A percentile compares a stretch with the other conserved stretches of the same genome.
Conservation (phyloP, 23 tunicate genomes). For the Corella eumyota region DNA sequence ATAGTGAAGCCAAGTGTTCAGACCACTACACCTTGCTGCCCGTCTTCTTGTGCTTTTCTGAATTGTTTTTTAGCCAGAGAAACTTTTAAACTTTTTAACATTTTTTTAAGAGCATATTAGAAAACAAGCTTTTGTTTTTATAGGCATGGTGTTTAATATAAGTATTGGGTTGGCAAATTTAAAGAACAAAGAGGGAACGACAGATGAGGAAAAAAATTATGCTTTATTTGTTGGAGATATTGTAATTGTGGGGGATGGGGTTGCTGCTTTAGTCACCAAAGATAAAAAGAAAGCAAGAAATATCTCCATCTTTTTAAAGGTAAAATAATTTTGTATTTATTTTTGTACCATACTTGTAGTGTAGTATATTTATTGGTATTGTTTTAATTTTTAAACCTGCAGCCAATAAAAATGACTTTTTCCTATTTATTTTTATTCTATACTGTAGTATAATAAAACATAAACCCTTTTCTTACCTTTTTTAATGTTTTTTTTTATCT, state of each 20-base stretch:
- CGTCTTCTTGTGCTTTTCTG: too few species aligned
- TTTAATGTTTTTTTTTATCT: too few species aligned
- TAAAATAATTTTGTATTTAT: background rate
- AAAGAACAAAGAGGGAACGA: conserved; percentile 39
- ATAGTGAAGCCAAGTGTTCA: too few species aligned
- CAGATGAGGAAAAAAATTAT: conserved; percentile 46
- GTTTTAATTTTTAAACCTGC: too few species aligned
- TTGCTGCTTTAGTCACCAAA: conserved; percentile 36
- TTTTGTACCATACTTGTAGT: background rate
- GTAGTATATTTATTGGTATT: background rate
- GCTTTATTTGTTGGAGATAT: conserved; percentile 92
- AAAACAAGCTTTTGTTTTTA: too few species aligned
- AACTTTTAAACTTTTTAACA: too few species aligned
- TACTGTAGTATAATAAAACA: background rate
- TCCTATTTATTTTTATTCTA: background rate
- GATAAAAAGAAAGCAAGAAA: conserved; percentile 87
- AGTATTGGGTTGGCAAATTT: conserved; percentile 74
- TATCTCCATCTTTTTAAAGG: conserved; percentile 91
- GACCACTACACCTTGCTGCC: too few species aligned
- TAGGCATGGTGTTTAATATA: conserved; percentile 96
- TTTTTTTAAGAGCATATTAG: too few species aligned
- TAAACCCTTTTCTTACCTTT: background rate
- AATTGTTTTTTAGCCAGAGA: too few species aligned
- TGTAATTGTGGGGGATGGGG: conserved; percentile 52
- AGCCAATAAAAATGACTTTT: too few species aligned